Percentiles rank a stretch among this genome's conserved stretches.
These are phyloP conservation scores for Sebastes melanostomus DNA, from an alignment of 2,797 vertebrate species.

Conservation along the genomic window DNA sequence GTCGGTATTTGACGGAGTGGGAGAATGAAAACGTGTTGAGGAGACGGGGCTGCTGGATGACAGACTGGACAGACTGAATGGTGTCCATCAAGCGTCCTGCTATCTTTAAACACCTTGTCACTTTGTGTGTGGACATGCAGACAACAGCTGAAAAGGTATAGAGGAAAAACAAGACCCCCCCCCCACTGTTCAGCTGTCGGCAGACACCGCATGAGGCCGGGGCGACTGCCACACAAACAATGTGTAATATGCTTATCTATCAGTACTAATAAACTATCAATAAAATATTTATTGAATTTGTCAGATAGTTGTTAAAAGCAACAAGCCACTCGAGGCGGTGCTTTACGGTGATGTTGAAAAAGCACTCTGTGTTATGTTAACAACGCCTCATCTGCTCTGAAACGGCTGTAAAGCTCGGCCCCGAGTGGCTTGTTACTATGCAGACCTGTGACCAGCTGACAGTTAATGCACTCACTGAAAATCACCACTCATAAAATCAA, in stretches of 20 bases:
- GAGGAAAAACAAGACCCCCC: conserved; percentile 21
- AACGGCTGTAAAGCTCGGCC: conserved; percentile 3
- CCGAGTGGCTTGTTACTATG: conserved; percentile 33
- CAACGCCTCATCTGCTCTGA: conserved; percentile 14
- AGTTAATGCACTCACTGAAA: neutral
- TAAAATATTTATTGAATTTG: neutral
- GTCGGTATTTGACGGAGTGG: neutral
- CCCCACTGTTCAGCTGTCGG: conserved; percentile 39
- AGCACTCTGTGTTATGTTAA: neutral
- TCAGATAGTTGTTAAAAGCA: conserved; percentile 12
- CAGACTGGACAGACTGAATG: neutral
- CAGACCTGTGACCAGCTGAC: conserved; percentile 15
- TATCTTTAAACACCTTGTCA: conserved; percentile 35
- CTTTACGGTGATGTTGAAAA: neutral
- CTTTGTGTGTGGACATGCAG: conserved; percentile 12
- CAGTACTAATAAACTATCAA: neutral
- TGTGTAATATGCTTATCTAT: neutral
- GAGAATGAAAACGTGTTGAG: neutral
- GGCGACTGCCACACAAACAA: neutral
- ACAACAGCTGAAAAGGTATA: conserved; percentile 54
- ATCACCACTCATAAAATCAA: neutral
- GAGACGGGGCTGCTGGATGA: neutral
- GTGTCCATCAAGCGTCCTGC: neutral
- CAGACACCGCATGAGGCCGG: neutral
- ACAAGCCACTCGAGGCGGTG: neutral